phyloP scores from a whole-genome alignment of 2,113 vertebrate species.

The Mus spicilegus region DNA sequence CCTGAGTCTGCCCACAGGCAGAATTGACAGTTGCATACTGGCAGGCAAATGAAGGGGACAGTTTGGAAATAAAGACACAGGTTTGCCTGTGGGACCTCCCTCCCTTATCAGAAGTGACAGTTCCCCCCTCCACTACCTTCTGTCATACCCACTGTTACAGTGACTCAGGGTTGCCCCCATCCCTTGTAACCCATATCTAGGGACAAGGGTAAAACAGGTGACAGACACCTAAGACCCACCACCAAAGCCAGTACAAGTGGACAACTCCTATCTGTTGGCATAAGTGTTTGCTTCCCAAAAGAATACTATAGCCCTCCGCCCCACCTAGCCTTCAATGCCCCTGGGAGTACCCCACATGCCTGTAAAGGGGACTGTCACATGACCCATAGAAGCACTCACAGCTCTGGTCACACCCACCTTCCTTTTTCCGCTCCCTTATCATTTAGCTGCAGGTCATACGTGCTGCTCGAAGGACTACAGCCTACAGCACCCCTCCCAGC shows the following conservation, averaged over 20 bases:
- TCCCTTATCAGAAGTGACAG: background rate
- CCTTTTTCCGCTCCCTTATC: background rate
- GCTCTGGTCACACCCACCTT: background rate
- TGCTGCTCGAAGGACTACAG: no score
- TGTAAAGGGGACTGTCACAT: background rate
- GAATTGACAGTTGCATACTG: background rate
- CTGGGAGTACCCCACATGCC: background rate
- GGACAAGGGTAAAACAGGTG: background rate
- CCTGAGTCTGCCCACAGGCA: background rate
- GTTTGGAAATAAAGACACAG: background rate
- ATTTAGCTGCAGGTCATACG: background rate
- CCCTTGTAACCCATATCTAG: background rate
- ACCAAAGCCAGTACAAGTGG: background rate
- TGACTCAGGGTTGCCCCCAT: background rate
- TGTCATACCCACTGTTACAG: background rate
- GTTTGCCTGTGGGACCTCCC: background rate
- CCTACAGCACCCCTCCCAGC: background rate
- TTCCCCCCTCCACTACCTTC: background rate
- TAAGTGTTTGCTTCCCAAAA: background rate
- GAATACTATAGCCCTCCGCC: background rate
- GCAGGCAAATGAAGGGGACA: background rate
- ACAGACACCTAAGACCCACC: background rate
- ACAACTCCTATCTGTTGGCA: background rate
- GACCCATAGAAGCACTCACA: background rate
- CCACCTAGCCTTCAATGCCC: background rate